These are phyloP conservation scores for Nibea coibor DNA, from an alignment of 2,113 vertebrate species.

Conservation along the genomic window DNA sequence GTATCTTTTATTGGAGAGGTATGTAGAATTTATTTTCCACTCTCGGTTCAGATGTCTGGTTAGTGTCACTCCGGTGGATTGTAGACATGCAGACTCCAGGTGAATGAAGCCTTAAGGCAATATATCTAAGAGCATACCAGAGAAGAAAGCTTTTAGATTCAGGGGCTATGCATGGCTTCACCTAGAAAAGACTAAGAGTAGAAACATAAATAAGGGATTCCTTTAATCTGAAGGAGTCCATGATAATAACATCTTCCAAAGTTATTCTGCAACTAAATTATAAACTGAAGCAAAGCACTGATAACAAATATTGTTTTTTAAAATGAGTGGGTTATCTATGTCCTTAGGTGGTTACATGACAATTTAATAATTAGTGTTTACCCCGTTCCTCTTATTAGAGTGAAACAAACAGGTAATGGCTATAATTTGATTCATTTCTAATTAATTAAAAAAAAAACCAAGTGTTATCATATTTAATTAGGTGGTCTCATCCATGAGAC, in stretches of 20 bases:
- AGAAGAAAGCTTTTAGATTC: background rate
- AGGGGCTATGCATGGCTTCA: background rate
- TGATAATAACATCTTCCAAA: background rate
- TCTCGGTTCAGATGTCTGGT: conserved; percentile 17
- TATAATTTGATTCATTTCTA: background rate
- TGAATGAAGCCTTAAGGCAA: conserved; percentile 20
- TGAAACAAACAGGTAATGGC: background rate
- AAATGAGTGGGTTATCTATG: background rate
- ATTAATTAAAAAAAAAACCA: background rate
- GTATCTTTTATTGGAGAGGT: conserved; percentile 1
- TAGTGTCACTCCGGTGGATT: background rate
- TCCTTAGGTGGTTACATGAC: background rate
- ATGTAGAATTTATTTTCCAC: conserved; percentile 20
- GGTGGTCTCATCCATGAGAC: background rate
- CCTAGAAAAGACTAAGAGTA: background rate
- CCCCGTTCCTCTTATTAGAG: background rate
- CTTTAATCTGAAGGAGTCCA: background rate
- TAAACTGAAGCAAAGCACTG: background rate
- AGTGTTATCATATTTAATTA: background rate
- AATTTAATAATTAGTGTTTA: background rate
- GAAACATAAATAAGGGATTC: background rate
- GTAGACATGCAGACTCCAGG: background rate
- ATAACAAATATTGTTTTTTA: background rate
- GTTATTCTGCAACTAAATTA: background rate
- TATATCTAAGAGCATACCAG: background rate